Evolutionary conservation across 2,888 invertebrate species (phyloP), one percentile per base, ranked within the genome.

Genomic region (Trichopoda pennipes): DNA sequence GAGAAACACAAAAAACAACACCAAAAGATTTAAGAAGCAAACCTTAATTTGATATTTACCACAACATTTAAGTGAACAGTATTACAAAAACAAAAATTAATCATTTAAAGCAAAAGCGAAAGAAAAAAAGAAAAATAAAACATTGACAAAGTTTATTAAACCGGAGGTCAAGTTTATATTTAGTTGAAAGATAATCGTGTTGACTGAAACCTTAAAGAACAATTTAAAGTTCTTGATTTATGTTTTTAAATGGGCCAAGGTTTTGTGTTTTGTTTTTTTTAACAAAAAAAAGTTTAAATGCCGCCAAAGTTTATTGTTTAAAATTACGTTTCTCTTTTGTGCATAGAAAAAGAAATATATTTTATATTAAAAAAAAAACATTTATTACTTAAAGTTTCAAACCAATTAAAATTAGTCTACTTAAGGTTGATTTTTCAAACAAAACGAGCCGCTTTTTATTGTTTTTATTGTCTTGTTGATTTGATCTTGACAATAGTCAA

Each of bases 401-500:
- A 76, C 79, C 75, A 76, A 82, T 82, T 76, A 79, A 75, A 82
- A 79, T 61, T 79, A 76, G 66, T 72, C 58, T 68, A 79, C 55
- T 79, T 79, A 66, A 61, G 75, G 75, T 72, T 66, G 51, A 23
- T 49, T 47, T 74, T 58, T 10, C 49, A 75, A 70, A 76, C 38
- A 73, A 82, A 79, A 61, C 21, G 51, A 68, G 72, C 79, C 82
- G 79, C 82, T 76, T 74, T 79, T 76, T 55, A 63, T 75, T 64
- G 53, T 53, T 74, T 72, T 58, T 78, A 66, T 74, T 78, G 66
- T 75, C 75, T 75, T 60, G 72, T 61, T 72, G 75, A 82, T 82
- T 70, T 75, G 79, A 82, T 82, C 82, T 79, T 82, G 79, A 79
- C 79, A 82, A 79, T 76, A 82, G 64, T 73, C 61, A 63, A 79